Conservation (phyloP, 2,888 invertebrate species). For the Rosalia funebris region DNA sequence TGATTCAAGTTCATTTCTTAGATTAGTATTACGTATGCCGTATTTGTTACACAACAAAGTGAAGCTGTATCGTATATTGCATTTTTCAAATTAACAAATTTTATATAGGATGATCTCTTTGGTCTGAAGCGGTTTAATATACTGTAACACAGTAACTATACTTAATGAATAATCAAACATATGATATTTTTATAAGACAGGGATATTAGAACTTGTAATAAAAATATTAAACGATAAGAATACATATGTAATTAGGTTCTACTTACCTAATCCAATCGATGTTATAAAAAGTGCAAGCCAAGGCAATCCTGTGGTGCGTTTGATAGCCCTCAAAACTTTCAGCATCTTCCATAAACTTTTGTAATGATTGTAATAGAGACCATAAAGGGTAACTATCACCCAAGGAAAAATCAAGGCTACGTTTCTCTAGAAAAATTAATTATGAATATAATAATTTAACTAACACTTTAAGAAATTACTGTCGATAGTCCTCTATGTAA, state of each 20-base stretch:
- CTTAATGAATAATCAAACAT: too few relatives aligned
- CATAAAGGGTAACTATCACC: slow-evolving; percentile 53
- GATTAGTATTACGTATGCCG: too few relatives aligned
- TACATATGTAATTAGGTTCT: neutral
- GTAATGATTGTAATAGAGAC: slow-evolving; percentile 57
- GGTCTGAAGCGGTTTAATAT: too few relatives aligned
- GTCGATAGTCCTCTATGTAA: slow-evolving; percentile 52
- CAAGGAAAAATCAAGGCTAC: slow-evolving; percentile 55
- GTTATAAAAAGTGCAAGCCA: slow-evolving; percentile 50
- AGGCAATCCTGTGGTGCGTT: slow-evolving; percentile 47
- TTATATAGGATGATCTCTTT: too few relatives aligned
- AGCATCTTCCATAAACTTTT: slow-evolving; percentile 51
- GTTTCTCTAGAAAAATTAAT: slow-evolving; percentile 49
- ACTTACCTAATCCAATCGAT: slow-evolving; percentile 45
- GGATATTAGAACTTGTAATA: too few relatives aligned
- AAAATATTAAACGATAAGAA: too few relatives aligned
- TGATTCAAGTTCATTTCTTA: too few relatives aligned
- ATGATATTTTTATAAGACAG: too few relatives aligned
- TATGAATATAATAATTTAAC: neutral
- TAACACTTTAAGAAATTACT: slow-evolving; percentile 35
- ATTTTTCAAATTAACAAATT: too few relatives aligned
- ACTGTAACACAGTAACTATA: too few relatives aligned
- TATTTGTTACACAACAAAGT: too few relatives aligned
- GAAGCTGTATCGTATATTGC: too few relatives aligned
- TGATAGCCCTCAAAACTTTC: slow-evolving; percentile 44